Percentiles rank a stretch among this genome's conserved stretches.
phyloP scores from a whole-genome alignment of 2,888 invertebrate genomes.

The Leucophenga maculata region DNA sequence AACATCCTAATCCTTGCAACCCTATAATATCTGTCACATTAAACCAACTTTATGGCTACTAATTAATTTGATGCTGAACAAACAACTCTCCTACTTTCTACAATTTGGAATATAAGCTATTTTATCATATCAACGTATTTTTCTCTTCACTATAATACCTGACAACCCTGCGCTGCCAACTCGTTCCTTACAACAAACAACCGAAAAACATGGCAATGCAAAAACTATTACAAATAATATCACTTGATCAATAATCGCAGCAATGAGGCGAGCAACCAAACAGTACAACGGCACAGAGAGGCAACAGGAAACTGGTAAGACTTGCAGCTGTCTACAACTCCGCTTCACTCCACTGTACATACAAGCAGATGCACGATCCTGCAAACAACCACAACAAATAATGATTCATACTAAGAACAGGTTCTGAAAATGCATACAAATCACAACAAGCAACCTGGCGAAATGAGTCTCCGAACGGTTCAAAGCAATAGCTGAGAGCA shows the following conservation, averaged over 20 bases:
- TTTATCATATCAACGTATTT: too few species aligned
- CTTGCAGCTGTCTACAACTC: slow-evolving; percentile 45
- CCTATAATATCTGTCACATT: too few species aligned
- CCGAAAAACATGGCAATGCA: not conserved
- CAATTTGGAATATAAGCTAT: too few species aligned
- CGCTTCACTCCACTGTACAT: slow-evolving; percentile 45
- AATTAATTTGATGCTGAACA: too few species aligned
- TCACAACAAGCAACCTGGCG: not conserved
- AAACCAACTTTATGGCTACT: too few species aligned
- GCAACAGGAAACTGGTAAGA: slow-evolving; percentile 43
- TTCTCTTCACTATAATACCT: not conserved
- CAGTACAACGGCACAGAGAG: not conserved
- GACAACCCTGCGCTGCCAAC: slow-evolving; percentile 5
- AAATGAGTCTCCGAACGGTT: not conserved
- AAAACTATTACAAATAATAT: slow-evolving; percentile 24
- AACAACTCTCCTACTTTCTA: too few species aligned
- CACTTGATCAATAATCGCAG: slow-evolving; percentile 25
- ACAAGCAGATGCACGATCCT: slow-evolving; percentile 38
- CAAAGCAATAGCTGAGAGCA: not conserved
- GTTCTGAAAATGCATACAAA: slow-evolving; percentile 42
- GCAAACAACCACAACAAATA: slow-evolving; percentile 53
- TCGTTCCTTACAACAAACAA: slow-evolving; percentile 1
- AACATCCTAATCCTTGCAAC: too few species aligned
- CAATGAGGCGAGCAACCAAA: not conserved
- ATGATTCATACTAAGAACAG: slow-evolving; percentile 62